Evolutionary conservation across 2,113 vertebrate genomes (phyloP).

Genomic region (Heteronetta atricapilla): DNA sequence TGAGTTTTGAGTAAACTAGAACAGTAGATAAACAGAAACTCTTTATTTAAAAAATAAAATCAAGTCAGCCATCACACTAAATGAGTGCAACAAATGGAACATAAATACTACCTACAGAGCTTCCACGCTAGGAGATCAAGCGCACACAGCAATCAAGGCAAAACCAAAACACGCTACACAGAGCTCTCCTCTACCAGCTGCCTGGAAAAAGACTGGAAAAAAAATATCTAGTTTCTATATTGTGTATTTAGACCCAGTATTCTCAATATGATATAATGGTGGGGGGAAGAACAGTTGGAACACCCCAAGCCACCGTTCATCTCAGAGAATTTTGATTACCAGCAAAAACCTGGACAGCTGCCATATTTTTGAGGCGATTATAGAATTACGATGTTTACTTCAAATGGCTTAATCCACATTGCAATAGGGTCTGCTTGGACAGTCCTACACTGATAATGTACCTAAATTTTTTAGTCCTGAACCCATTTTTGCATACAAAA

Average conservation of each 20-base stretch:
- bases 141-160: not conserved
- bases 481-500: not conserved
- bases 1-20: slow-evolving; percentile 13
- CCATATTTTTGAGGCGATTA: not conserved
- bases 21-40: not conserved
- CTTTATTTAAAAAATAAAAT: not conserved
- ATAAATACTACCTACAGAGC: not conserved
- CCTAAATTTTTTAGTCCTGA: not conserved
- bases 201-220: not conserved
- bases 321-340: not conserved
- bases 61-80: not conserved
- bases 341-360: not conserved
- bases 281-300: not conserved
- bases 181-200: not conserved
- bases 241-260: not conserved
- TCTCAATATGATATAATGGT: not conserved
- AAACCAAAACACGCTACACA: not conserved
- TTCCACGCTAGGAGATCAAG: not conserved
- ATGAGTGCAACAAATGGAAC: not conserved
- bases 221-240: not conserved
- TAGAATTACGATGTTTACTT: not conserved
- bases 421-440: not conserved
- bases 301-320: not conserved
- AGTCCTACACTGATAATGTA: not conserved
- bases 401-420: not conserved